These are phyloP conservation scores for Scaptomyza tumidula DNA, from an alignment of 2,888 invertebrate genomes.

Conservation along the genomic window DNA sequence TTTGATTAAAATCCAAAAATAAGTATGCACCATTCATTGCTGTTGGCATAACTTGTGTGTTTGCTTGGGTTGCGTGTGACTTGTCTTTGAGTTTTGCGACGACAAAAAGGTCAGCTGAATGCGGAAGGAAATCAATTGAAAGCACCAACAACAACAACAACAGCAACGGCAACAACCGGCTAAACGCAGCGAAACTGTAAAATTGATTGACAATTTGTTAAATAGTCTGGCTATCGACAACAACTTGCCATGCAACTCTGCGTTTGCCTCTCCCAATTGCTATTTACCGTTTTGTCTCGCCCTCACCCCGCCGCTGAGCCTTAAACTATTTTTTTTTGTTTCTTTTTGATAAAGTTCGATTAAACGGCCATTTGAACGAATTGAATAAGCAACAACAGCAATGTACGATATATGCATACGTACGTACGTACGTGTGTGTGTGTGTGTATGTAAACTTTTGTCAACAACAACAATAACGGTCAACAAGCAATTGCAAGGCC, in stretches of 20 bases:
- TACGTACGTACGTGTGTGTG: background rate
- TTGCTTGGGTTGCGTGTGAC: constrained; percentile 69
- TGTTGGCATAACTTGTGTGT: constrained; percentile 43
- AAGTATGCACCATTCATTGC: constrained; percentile 62
- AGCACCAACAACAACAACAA: constrained; percentile 27
- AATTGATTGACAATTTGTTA: constrained; percentile 69
- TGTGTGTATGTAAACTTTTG: constrained; percentile 23
- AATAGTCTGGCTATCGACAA: constrained; percentile 48
- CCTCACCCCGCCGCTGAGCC: background rate
- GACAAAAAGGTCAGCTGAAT: constrained; percentile 61
- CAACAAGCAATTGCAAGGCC: constrained; percentile 57
- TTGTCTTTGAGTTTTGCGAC: constrained; percentile 52
- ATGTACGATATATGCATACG: constrained; percentile 12
- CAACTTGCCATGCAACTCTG: constrained; percentile 52
- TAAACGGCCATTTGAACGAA: constrained; percentile 46
- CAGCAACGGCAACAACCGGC: constrained; percentile 20
- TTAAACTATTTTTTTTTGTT: background rate
- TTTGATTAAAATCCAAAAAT: constrained; percentile 76
- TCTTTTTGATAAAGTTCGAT: constrained; percentile 42
- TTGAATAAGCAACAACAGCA: constrained; percentile 42
- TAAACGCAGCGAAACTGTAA: constrained; percentile 34
- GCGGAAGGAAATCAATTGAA: constrained; percentile 67
- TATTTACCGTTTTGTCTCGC: background rate
- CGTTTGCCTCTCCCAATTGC: constrained; percentile 2
- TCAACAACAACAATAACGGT: constrained; percentile 60